Evolutionary conservation across 2,113 vertebrate species (phyloP), one percentile per base, ranked within the genome.

Genomic region (Phrynocephalus versicolor): DNA sequence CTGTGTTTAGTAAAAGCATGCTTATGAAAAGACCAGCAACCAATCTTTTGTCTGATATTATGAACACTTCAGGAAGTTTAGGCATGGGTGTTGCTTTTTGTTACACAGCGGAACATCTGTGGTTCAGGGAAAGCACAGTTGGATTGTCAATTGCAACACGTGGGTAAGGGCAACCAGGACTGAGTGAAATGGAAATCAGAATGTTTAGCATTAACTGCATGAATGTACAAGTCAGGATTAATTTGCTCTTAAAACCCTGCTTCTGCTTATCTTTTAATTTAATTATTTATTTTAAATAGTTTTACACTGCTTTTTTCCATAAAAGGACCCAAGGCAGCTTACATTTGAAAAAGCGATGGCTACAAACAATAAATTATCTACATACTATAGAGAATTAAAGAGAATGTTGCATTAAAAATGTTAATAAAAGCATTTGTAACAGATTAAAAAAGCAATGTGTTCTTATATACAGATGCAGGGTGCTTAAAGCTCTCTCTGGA

Each of bases 111-210:
- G 73, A 84, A 16, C 45, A 58, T 30, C 57, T 67, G 71, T 65
- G 83, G 67, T 16, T 83, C 58, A 41, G 45, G 16, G 35, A 15
- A 80, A 58, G 58, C 64, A 83, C 82, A 69, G 0, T 2, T 64
- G 6, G 88, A 76, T 74, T 89, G 70, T 71, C 10, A 64, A 6
- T 78, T 90, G 72, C 89, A 81, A 88, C 88, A 82, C 86, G 85
- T 10, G 73, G 79, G 75, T 27, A 14, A 85, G 27, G 89, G 30
- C 81, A 82, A n/a, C 57, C 85, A 39, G 87, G 87, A 83, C 69
- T 84, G 69, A 55, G 88, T 82, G 85, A 85, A 79, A 89, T 85
- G 27, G 69, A 75, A 45, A 89, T 88, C 55, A 89, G 79, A 88
- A 85, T 79, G 60, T 10, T 15, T 79, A 76, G 81, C 88, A 85